Evolutionary conservation across 2,888 invertebrate species (phyloP).

Genomic region (Coecobrya sp.): DNA sequence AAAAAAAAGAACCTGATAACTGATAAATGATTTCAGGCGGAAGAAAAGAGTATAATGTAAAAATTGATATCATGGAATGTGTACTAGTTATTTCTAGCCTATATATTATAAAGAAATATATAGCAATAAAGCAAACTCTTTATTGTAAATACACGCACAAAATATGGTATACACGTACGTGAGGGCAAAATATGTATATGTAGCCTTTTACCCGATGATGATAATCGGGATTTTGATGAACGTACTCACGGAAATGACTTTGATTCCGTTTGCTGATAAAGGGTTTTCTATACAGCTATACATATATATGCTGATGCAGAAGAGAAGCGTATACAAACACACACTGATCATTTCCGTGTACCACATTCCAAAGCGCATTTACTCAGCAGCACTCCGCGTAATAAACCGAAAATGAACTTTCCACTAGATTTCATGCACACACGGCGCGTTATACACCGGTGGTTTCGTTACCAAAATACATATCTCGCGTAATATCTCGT

Average conservation of each 20-base stretch:
- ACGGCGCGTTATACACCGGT: background rate
- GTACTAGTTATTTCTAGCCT: too few species aligned
- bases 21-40: constrained; percentile 78
- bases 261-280: too few species aligned
- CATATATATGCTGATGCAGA: too few species aligned
- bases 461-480: background rate
- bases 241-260: constrained; percentile 24
- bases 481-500: background rate
- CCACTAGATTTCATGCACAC: background rate
- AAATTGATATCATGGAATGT: background rate
- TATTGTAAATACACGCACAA: too few species aligned
- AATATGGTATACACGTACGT: background rate
- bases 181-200: too few species aligned
- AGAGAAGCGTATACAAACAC: too few species aligned
- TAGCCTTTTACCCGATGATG: too few species aligned
- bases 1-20: constrained; percentile 65
- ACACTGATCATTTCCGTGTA: background rate
- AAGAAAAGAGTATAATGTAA: background rate
- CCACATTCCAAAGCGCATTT: background rate
- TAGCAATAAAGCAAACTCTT: too few species aligned
- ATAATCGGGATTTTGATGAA: background rate
- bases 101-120: background rate
- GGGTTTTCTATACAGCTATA: too few species aligned
- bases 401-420: constrained; percentile 24
- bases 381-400: background rate